Percentiles rank a stretch among this genome's conserved stretches.
Evolutionary conservation across 2,113 vertebrate genomes (phyloP).

Genomic region (Arenaria interpres): DNA sequence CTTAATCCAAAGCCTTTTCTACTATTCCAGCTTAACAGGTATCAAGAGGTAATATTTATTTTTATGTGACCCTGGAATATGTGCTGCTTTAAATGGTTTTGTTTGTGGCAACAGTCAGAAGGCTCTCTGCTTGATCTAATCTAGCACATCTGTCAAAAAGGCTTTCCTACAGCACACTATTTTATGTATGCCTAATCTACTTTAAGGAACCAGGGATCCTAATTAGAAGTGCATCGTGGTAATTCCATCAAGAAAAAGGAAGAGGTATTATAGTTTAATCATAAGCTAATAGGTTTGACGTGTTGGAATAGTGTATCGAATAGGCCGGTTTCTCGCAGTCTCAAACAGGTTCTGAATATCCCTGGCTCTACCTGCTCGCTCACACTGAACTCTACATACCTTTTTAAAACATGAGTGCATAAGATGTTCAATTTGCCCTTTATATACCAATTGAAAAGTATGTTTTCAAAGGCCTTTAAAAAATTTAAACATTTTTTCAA

Average conservation of each 20-base stretch:
- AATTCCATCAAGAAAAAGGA: not conserved
- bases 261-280: not conserved
- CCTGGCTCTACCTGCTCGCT: not conserved
- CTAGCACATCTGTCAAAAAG: not conserved
- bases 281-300: not conserved
- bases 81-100: not conserved
- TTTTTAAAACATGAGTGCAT: not conserved
- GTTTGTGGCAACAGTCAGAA: not conserved
- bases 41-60: constrained; percentile 49
- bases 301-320: not conserved
- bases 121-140: not conserved
- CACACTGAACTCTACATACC: not conserved
- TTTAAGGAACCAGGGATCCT: not conserved
- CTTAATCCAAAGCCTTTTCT: not conserved
- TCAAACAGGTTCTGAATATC: not conserved
- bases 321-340: not conserved
- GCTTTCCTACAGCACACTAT: not conserved
- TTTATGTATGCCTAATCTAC: not conserved
- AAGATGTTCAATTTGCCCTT: not conserved
- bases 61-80: not conserved
- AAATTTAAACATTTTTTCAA: not conserved
- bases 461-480: not conserved
- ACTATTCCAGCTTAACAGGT: not conserved
- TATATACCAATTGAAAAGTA: not conserved
- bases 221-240: not conserved